Evolutionary conservation across 2,888 invertebrate genomes (phyloP).

Genomic region (Thecophora atra): DNA sequence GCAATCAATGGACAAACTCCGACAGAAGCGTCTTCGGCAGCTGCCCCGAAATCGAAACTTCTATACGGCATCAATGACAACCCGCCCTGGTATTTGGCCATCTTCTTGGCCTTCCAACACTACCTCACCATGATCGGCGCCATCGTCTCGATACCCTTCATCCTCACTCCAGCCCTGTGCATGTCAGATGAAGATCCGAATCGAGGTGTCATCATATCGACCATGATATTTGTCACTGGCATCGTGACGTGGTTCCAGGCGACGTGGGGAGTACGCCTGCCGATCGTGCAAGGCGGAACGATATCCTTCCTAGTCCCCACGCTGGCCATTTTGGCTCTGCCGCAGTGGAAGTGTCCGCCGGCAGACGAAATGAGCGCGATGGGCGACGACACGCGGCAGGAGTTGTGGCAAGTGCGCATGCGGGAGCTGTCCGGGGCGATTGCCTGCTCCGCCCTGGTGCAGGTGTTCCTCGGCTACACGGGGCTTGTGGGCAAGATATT

Average conservation of each 20-base stretch:
- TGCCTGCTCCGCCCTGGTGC: slow-evolving; percentile 79
- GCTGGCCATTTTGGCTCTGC: slow-evolving; percentile 76
- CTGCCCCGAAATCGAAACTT: slow-evolving; percentile 58
- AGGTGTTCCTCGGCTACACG: slow-evolving; percentile 76
- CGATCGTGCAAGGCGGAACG: slow-evolving; percentile 81
- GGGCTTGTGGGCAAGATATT: slow-evolving; percentile 81
- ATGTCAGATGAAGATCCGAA: slow-evolving; percentile 80
- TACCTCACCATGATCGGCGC: slow-evolving; percentile 88
- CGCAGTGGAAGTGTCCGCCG: slow-evolving; percentile 77
- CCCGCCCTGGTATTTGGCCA: slow-evolving; percentile 85
- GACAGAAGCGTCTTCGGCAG: slow-evolving; percentile 11
- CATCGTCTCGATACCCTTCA: slow-evolving; percentile 83
- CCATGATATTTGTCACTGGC: slow-evolving; percentile 85
- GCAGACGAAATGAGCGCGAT: slow-evolving; percentile 68
- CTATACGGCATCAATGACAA: slow-evolving; percentile 80
- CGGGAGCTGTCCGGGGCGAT: slow-evolving; percentile 85
- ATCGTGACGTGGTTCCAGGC: slow-evolving; percentile 78
- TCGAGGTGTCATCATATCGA: slow-evolving; percentile 80
- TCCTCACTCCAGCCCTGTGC: slow-evolving; percentile 82
- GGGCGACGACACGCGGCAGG: slow-evolving; percentile 69
- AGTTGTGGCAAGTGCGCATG: slow-evolving; percentile 80
- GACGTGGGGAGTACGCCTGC: slow-evolving; percentile 79
- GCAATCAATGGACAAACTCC: slow-evolving; percentile 18
- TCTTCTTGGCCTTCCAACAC: slow-evolving; percentile 85
- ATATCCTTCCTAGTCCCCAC: slow-evolving; percentile 84